Evolutionary conservation across 2,888 invertebrate species (phyloP).

Genomic region (Amphipoea oculea): DNA sequence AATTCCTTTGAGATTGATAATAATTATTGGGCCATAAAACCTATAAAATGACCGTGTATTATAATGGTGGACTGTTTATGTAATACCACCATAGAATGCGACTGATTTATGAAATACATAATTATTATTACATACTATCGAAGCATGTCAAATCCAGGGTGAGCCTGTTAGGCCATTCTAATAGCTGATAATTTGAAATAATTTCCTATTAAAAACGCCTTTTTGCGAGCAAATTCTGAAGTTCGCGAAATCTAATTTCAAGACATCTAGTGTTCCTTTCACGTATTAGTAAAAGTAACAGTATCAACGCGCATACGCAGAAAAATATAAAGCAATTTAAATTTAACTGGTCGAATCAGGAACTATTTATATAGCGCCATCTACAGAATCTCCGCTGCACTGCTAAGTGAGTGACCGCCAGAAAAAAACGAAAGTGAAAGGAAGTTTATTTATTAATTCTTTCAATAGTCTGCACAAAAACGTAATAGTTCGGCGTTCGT

Average conservation of each 20-base stretch:
- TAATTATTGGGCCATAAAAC: slow-evolving; percentile 50
- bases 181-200: background rate
- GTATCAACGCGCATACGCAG: too few relatives aligned
- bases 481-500: slow-evolving; percentile 45
- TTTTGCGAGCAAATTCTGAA: background rate
- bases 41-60: slow-evolving; percentile 29
- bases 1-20: slow-evolving; percentile 43
- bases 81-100: slow-evolving; percentile 5
- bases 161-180: background rate
- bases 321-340: slow-evolving; percentile 14
- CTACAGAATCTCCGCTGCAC: slow-evolving; percentile 43
- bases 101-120: slow-evolving; percentile 26
- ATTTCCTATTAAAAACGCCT: background rate
- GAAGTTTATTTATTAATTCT: slow-evolving; percentile 49
- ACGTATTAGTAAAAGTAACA: slow-evolving; percentile 26
- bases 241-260: background rate
- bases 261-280: slow-evolving; percentile 29
- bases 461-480: slow-evolving; percentile 22
- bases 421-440: slow-evolving; percentile 65
- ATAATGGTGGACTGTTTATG: slow-evolving; percentile 34
- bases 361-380: slow-evolving; percentile 55
- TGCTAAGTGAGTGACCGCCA: slow-evolving; percentile 38
- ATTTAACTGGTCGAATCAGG: background rate
- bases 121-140: background rate
- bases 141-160: background rate